Evolutionary conservation across 1,140 invertebrate species (phyloP), one percentile per base, ranked within the genome.

Genomic region (Polyergus mexicanus): DNA sequence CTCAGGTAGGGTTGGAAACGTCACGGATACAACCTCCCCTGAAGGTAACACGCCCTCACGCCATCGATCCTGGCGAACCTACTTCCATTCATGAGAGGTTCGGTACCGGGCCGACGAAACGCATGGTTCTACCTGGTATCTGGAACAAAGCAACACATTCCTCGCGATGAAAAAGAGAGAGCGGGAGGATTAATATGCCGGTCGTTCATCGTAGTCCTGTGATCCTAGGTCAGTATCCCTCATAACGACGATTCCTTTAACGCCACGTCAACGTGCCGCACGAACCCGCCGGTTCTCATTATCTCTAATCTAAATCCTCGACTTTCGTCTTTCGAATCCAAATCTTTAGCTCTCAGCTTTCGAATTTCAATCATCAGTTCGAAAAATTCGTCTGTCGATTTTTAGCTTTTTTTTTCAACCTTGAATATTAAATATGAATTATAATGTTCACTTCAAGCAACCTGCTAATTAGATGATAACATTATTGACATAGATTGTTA

Each of bases 1-100:
- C 81, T 87, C 88, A 89, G 88, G 89, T 87, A 81, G 88, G 88
- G 89, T 90, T 87, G 88, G 13, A 77, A 89, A 89, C 89, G 89
- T 89, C 89, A 90, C 89, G 89, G 68, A 72, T 84, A 72, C 41
- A 87, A 87, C 74, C 86, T 90, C 77, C 77, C 89, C 84, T 91
- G 88, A 80, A 85, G 91, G 90, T 90, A 92, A 88, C 92, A 93
- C 92, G 91, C 93, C 93, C 91, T 93, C 91, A 88, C 3, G 13
- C 86, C 91, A 93, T 94, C 93, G 93, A 94, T 94, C 88, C 90
- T 91, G 88, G 86, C 47, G 77, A 88, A 88, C 86, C 91, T 89
- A 91, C 91, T 84, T 93, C 91, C 92, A 94, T 94, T 94, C 94
- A 94, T 94, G 91, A 91, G 88, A 90, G 77, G 68, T 89, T 87